phyloP scores from a whole-genome alignment of 1,140 invertebrate species.

The Lepidotrigona ventralis region DNA sequence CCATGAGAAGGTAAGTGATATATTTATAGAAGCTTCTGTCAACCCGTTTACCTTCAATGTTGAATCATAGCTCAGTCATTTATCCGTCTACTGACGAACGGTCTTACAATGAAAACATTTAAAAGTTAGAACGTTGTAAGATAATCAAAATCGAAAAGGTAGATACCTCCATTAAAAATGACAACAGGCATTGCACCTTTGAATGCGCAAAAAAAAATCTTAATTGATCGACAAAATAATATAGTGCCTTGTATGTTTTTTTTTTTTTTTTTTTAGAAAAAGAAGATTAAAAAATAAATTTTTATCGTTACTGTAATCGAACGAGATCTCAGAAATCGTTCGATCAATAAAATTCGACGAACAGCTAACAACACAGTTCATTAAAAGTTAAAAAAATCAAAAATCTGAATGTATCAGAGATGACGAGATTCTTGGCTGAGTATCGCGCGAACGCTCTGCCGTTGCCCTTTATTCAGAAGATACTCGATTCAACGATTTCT shows the following conservation, averaged over 20 bases:
- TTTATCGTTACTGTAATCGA: too few species aligned
- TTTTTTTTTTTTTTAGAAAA: too few species aligned
- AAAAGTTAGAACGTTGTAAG: neutral
- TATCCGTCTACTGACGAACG: neutral
- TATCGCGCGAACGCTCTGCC: too few species aligned
- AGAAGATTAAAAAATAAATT: too few species aligned
- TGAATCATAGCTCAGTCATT: neutral
- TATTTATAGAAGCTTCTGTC: neutral
- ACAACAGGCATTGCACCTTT: too few species aligned
- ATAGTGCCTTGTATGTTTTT: fast-evolving
- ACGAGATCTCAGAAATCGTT: too few species aligned
- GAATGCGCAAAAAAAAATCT: too few species aligned
- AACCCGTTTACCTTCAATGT: neutral
- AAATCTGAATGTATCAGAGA: too few species aligned
- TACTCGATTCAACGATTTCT: fast-evolving
- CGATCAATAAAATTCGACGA: neutral
- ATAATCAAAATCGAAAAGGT: too few species aligned
- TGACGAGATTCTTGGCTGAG: neutral
- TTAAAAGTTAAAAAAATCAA: neutral
- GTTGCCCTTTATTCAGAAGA: too few species aligned
- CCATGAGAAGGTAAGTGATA: neutral
- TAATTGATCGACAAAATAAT: too few species aligned
- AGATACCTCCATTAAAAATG: too few species aligned
- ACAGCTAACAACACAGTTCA: fast-evolving
- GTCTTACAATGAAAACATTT: neutral